Conservation (phyloP, 2,797 vertebrate species). For the Neopelma chrysocephalum region DNA sequence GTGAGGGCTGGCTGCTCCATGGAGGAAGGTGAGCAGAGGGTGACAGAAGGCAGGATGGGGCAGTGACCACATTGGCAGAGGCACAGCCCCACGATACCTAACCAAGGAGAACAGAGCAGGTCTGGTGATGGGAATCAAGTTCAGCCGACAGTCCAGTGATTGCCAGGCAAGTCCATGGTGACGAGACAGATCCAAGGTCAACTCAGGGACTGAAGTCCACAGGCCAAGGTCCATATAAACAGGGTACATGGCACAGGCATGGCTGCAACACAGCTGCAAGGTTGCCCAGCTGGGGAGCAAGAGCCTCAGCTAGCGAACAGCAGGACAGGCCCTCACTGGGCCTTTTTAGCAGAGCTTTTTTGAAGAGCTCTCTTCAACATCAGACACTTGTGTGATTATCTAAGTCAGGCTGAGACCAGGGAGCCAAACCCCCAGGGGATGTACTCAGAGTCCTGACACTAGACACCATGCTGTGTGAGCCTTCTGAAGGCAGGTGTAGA, state of each 20-base stretch:
- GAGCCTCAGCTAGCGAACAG: background rate
- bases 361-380: background rate
- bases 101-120: background rate
- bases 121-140: background rate
- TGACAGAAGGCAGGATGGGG: background rate
- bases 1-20: fast-evolving
- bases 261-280: background rate
- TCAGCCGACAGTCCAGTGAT: background rate
- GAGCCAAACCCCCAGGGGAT: background rate
- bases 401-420: background rate
- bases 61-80: background rate
- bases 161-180: background rate
- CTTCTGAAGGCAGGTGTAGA: background rate
- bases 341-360: background rate
- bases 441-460: background rate
- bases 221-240: background rate
- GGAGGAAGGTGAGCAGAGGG: background rate
- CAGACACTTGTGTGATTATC: background rate
- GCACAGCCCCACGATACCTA: fast-evolving
- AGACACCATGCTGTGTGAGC: background rate
- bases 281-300: background rate
- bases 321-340: background rate
- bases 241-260: background rate
- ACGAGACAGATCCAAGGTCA: fast-evolving
- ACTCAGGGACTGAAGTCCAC: background rate